Evolutionary conservation across 2,797 vertebrate genomes (phyloP).

Genomic region (Vespertilio murinus): DNA sequence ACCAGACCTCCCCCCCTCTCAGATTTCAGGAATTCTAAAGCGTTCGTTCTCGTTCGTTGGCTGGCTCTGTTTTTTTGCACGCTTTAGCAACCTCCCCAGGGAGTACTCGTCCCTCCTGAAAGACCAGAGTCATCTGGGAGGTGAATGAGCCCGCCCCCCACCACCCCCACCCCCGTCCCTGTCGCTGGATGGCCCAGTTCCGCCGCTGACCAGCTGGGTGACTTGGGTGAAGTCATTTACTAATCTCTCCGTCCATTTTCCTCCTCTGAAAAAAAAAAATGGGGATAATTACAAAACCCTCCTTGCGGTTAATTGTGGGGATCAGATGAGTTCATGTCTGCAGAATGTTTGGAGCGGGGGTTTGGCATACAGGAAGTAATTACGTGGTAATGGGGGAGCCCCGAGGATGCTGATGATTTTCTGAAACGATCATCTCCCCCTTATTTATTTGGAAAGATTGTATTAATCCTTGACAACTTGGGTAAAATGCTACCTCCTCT

Average conservation of each 20-base stretch:
- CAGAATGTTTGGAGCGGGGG: neutral
- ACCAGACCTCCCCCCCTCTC: neutral
- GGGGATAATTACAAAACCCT: neutral
- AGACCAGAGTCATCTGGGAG: neutral
- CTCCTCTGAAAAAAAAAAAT: neutral
- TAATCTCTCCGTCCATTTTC: neutral
- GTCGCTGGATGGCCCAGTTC: neutral
- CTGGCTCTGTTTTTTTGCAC: neutral
- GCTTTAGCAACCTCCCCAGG: constrained; percentile 7
- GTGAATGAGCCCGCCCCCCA: no score
- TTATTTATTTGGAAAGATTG: neutral
- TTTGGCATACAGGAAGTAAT: neutral
- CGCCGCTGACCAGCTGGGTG: neutral
- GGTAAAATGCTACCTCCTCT: neutral
- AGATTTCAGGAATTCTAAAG: neutral
- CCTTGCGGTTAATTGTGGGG: neutral
- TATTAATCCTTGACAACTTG: neutral
- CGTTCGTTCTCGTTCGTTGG: neutral
- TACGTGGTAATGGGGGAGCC: neutral
- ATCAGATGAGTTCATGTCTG: neutral
- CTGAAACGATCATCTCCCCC: neutral
- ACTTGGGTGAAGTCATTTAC: neutral
- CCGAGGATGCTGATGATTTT: neutral
- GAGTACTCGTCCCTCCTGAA: neutral
- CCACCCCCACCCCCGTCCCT: neutral